phyloP scores from a whole-genome alignment of 1,140 invertebrate genomes.

The Cydia amplana region DNA sequence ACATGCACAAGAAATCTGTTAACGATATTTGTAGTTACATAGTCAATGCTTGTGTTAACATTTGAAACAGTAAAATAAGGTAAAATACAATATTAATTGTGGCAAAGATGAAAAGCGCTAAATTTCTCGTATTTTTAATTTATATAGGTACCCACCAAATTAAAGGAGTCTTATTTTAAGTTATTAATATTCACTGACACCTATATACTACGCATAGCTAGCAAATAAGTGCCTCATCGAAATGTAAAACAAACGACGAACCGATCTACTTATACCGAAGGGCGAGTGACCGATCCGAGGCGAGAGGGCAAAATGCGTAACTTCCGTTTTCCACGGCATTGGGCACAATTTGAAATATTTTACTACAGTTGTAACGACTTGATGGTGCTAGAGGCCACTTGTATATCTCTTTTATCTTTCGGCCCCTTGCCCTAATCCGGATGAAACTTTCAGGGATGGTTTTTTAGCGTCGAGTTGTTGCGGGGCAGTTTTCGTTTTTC shows the following conservation, averaged over 20 bases:
- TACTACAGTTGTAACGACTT: constrained; percentile 77
- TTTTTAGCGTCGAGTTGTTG: constrained; percentile 48
- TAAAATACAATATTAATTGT: too few species aligned
- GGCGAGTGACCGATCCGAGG: constrained; percentile 43
- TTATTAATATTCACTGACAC: too few species aligned
- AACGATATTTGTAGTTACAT: too few species aligned
- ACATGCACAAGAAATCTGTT: too few species aligned
- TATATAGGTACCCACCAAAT: too few species aligned
- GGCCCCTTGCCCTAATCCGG: constrained; percentile 64
- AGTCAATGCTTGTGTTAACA: too few species aligned
- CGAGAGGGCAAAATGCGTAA: constrained; percentile 61
- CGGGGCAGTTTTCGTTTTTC: constrained; percentile 16
- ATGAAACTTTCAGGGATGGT: constrained; percentile 55
- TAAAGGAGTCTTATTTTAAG: too few species aligned
- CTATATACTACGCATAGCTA: neutral
- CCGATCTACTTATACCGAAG: constrained; percentile 28
- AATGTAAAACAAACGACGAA: constrained; percentile 28
- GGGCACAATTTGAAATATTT: constrained; percentile 78
- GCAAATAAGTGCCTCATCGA: constrained; percentile 27
- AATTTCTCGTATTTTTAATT: too few species aligned
- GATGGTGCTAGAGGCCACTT: constrained; percentile 77
- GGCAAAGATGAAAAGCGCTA: too few species aligned
- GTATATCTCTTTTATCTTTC: constrained; percentile 79
- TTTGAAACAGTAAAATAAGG: too few species aligned
- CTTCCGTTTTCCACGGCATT: constrained; percentile 77